Percentiles rank a stretch among this genome's conserved stretches.
Evolutionary conservation across 92 coral and sea anemone genomes (phyloP).

Genomic region (Porites lobata): DNA sequence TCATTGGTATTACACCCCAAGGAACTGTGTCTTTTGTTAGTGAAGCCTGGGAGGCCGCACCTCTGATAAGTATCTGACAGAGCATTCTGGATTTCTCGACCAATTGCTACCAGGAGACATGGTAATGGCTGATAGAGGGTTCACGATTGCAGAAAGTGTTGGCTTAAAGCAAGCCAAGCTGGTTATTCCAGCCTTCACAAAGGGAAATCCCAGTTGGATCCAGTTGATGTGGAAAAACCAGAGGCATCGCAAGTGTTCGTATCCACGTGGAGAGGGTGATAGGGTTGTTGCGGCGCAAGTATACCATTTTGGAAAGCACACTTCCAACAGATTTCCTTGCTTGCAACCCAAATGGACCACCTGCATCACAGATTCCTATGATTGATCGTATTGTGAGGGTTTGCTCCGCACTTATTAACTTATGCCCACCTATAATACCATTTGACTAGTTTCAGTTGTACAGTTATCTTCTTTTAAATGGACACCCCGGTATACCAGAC

Average conservation of each 20-base stretch:
- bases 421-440: neutral
- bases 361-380: slow-evolving; percentile 53
- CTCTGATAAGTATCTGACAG: slow-evolving; percentile 42
- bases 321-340: slow-evolving; percentile 27
- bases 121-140: slow-evolving; percentile 72
- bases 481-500: too few species aligned
- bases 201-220: too few species aligned
- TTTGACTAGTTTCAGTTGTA: too few species aligned
- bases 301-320: neutral
- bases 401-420: slow-evolving; percentile 70
- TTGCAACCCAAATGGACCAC: slow-evolving; percentile 26
- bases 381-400: slow-evolving; percentile 68
- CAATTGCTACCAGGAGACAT: slow-evolving; percentile 45
- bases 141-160: neutral
- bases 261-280: too few species aligned
- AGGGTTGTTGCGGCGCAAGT: too few species aligned
- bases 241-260: too few species aligned
- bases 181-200: too few species aligned
- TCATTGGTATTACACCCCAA: slow-evolving; percentile 75
- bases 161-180: too few species aligned
- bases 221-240: too few species aligned
- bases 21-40: slow-evolving; percentile 66
- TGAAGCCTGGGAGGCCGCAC: slow-evolving; percentile 60
- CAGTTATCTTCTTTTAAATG: too few species aligned
- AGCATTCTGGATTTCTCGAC: slow-evolving; percentile 29